Base-by-base conservation (phyloP, 1,140 invertebrate species). In the Diploscapter pachys region DNA sequence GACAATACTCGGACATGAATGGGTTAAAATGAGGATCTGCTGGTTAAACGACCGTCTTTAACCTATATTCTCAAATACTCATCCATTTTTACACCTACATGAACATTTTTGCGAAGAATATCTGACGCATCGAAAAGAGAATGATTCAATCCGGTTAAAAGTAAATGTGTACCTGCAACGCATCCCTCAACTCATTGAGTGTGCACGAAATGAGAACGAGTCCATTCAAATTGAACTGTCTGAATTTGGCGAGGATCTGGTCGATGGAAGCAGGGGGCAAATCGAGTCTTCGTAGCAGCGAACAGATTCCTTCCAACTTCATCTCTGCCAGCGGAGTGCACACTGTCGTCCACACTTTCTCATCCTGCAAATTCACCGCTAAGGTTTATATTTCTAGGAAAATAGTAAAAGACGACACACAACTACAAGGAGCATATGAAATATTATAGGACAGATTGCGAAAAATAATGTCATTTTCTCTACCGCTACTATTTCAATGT, bases 181-280 rank as follows among this genome's bases (percentile, higher is more conserved):
- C 74, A n/a, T 77, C 74, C 50, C 13, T 68, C 4, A 83, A 63
- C 3, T 85, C 82, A n/a, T 85, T 73, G 31, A 86, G 63, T 61
- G 84, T 73, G 64, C 85, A 86, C 6, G 83, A 77, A 31, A 79
- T 74, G n/a, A 84, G 64, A 11, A 81, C 83, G 5, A 84, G 64
- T 62, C 83, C 83, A 73, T 85, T 86, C 9, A 84, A 67, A 74
- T 84, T 84, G 5, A 80, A 62, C 53, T 70, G 56, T 11, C 75
- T 54, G 54, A 84, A 82, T 8, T 48, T 76, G 2, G 75, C 64
- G 3, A 76, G 54, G 50, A 84, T 72, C 6, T 66, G 9, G 50
- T 77, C 71, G 4, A 83, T 31, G 31, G 77, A 51, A 48, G 76
- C 76, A 3, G 49, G 63, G 13, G 81, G 69, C 68, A 83, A 81